Evolutionary conservation across 2,888 invertebrate genomes (phyloP), one percentile per base, ranked within the genome.

Genomic region (Sminthurinus aureus): DNA sequence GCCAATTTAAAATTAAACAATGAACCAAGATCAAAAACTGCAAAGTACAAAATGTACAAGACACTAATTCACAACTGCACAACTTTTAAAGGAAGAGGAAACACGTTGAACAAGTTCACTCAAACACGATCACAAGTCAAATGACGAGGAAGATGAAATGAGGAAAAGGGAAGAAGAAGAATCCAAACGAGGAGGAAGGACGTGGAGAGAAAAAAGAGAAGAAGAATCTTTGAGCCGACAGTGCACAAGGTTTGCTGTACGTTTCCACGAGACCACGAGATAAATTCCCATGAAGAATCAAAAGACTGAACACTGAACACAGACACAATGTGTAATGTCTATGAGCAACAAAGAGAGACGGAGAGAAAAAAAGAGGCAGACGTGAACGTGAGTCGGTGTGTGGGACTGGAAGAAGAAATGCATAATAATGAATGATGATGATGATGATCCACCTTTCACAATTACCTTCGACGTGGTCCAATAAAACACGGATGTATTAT

Each of bases 111-210:
- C 18, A 78, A 78, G 66, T 26, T 78, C 26, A 64, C 78, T 52
- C 58, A 26, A 22, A 64, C 58, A 64, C 78, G 64, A 64, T 26
- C 78, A 66, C 78, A 78, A 78, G 78, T 78, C 66, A 58, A 78
- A 78, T 78, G 78, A 78, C 58, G 58, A 58, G n/a, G n/a, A n/a
- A n/a, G 18, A 71, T 20, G 66, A 66, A 8, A 66, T 66, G 66
- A 66, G 66, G 20, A 24, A 71, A 15, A 0, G 71, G n/a, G 13
- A 15, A 0, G 71, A 13, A 24, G 24, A 71, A 71, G 71, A 71
- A 13, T 13, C 20, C 26, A 12, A 75, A n/a, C 26, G 75, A 76
- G 12, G 58, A 22, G 22, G 76, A 50, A 51, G 76, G 6, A 51
- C 51, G 6, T n/a, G 76, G 6, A 38, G 38, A 38, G 38, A 38